A percentile compares a stretch with the other conserved stretches of the same genome.
phyloP scores from a whole-genome alignment of 2,113 vertebrate genomes.

The Phoxinus phoxinus region DNA sequence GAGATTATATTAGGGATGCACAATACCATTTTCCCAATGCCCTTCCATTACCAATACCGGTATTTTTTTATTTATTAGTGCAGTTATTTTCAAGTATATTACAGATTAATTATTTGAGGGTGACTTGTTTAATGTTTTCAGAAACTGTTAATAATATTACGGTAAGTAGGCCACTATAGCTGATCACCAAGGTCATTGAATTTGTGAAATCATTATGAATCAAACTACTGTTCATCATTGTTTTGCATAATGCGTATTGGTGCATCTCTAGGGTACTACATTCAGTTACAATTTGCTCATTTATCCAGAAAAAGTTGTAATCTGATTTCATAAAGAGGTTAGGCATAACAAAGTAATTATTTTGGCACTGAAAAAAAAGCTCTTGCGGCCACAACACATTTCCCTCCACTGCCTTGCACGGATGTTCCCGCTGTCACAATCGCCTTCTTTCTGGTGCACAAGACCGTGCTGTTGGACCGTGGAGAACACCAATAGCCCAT shows the following conservation, averaged over 20 bases:
- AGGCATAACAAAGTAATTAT: neutral
- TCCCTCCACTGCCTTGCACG: conserved; percentile 7
- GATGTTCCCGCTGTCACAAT: conserved; percentile 6
- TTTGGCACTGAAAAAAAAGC: neutral
- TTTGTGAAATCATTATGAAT: neutral
- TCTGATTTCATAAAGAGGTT: conserved; percentile 15
- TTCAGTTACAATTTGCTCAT: neutral
- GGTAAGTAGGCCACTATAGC: neutral
- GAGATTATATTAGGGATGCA: neutral
- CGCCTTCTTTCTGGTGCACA: conserved; percentile 1
- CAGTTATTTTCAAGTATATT: neutral
- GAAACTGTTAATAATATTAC: neutral
- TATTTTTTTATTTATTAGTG: neutral
- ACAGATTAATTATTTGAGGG: neutral
- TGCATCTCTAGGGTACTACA: neutral
- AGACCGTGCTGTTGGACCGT: conserved; percentile 29
- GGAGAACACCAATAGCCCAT: conserved; percentile 35
- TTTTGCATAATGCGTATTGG: neutral
- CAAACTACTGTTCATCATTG: neutral
- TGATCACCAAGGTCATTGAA: neutral
- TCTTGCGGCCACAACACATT: conserved; percentile 11
- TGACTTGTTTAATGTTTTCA: neutral
- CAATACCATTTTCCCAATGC: neutral
- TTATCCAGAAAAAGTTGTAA: conserved; percentile 6
- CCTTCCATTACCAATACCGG: neutral